phyloP scores from a whole-genome alignment of 2,113 vertebrate species.

The Noturus placidus region DNA sequence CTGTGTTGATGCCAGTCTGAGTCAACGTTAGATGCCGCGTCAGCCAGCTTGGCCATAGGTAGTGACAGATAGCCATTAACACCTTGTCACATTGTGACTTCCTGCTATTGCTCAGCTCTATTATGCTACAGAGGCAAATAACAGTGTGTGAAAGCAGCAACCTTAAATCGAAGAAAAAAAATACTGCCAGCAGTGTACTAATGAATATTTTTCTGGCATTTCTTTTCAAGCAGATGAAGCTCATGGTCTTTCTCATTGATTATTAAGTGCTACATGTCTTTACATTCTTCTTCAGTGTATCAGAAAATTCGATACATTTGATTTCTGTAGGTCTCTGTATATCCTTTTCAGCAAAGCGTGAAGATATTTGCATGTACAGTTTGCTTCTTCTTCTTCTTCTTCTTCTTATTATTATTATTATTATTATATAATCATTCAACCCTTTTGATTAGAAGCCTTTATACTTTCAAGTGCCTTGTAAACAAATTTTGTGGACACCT shows the following conservation, averaged over 20 bases:
- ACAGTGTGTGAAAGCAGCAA: neutral
- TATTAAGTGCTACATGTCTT: neutral
- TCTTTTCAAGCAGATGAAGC: neutral
- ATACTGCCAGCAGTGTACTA: neutral
- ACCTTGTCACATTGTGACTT: slow-evolving; percentile 18
- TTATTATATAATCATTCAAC: neutral
- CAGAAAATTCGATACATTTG: neutral
- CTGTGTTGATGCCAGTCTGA: slow-evolving; percentile 5
- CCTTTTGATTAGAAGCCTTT: neutral
- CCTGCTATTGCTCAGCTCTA: neutral
- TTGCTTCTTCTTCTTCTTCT: neutral
- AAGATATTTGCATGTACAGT: neutral
- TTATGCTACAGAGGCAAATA: slow-evolving; percentile 15
- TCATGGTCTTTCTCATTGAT: neutral
- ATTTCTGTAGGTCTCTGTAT: neutral
- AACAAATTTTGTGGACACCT: neutral
- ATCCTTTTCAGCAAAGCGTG: neutral
- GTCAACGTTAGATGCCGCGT: slow-evolving; percentile 15
- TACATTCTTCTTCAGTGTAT: neutral
- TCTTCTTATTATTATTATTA: neutral
- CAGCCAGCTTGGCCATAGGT: neutral
- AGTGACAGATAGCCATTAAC: slow-evolving; percentile 1
- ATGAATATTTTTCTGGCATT: neutral
- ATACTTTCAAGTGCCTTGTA: neutral
- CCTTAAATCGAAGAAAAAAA: neutral